Percentiles rank a stretch among this genome's conserved stretches.
phyloP scores from a whole-genome alignment of 1,140 invertebrate species.

The Panagrolaimus sp. region DNA sequence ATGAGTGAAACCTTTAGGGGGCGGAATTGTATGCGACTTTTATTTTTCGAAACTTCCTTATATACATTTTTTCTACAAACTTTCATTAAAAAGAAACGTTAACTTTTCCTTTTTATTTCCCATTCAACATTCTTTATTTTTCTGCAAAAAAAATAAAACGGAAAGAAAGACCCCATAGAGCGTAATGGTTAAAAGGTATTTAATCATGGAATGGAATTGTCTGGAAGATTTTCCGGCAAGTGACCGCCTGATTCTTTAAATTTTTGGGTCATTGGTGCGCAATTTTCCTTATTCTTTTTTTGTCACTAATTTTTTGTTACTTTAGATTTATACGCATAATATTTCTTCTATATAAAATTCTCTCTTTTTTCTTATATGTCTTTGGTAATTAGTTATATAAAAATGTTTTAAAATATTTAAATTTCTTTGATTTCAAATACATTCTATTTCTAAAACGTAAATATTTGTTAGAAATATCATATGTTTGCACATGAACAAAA shows the following conservation, averaged over 20 bases:
- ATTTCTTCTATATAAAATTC: slow-evolving; percentile 7
- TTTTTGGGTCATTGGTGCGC: slow-evolving; percentile 13
- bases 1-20: too few species aligned
- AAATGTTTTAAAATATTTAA: slow-evolving; percentile 4
- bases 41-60: too few species aligned
- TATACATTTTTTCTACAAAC: too few species aligned
- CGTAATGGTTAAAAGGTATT: neutral
- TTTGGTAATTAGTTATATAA: neutral
- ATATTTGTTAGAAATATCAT: too few species aligned
- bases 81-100: neutral
- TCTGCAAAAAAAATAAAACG: neutral
- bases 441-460: too few species aligned
- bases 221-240: neutral
- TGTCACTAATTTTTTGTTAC: neutral
- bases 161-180: neutral
- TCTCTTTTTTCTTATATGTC: neutral
- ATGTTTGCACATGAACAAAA: too few species aligned
- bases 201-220: neutral
- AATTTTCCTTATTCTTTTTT: neutral
- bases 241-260: neutral
- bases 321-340: neutral
- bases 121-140: neutral
- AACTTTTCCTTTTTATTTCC: neutral
- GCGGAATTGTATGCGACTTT: too few species aligned
- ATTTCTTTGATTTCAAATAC: too few species aligned